Evolutionary conservation across 1,140 invertebrate genomes (phyloP).

Genomic region (Drosophila parvula): DNA sequence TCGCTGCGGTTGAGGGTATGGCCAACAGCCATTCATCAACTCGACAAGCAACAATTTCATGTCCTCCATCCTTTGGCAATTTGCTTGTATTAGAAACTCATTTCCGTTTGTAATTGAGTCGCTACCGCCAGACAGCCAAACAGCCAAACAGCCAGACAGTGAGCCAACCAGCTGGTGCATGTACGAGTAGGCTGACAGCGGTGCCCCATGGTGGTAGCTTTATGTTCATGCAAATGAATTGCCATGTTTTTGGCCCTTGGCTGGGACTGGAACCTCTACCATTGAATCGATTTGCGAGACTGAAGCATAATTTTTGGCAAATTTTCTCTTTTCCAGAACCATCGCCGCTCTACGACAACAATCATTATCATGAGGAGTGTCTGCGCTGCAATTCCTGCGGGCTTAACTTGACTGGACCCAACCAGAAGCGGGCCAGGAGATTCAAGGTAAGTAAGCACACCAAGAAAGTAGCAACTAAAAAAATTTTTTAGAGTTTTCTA

Average conservation of each 20-base stretch:
- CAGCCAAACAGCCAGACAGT: not conserved
- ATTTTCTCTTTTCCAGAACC: constrained; percentile 87
- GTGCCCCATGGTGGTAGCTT: not conserved
- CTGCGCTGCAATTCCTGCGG: constrained; percentile 97
- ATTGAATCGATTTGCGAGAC: constrained; percentile 5
- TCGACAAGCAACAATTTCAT: constrained; percentile 65
- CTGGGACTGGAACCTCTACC: not conserved
- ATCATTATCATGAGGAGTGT: constrained; percentile 98
- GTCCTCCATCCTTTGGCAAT: constrained; percentile 52
- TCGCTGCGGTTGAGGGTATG: constrained; percentile 18
- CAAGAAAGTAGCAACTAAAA: too few species aligned
- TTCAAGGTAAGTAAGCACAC: constrained; percentile 85
- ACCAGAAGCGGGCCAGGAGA: constrained; percentile 88
- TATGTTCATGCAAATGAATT: constrained; percentile 43
- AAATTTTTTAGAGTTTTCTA: too few species aligned
- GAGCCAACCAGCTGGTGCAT: constrained; percentile 5
- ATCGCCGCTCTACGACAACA: constrained; percentile 95
- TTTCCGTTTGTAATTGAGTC: constrained; percentile 78
- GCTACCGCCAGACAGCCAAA: constrained; percentile 19
- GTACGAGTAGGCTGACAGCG: not conserved
- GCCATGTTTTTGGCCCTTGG: constrained; percentile 5
- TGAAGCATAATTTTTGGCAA: not conserved
- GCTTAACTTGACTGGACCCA: constrained; percentile 95
- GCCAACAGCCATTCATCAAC: constrained; percentile 63
- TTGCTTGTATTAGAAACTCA: constrained; percentile 77